A percentile compares a stretch with the other conserved stretches of the same genome.
Conservation (phyloP, 2,797 vertebrate species). For the Scleropages formosus region DNA sequence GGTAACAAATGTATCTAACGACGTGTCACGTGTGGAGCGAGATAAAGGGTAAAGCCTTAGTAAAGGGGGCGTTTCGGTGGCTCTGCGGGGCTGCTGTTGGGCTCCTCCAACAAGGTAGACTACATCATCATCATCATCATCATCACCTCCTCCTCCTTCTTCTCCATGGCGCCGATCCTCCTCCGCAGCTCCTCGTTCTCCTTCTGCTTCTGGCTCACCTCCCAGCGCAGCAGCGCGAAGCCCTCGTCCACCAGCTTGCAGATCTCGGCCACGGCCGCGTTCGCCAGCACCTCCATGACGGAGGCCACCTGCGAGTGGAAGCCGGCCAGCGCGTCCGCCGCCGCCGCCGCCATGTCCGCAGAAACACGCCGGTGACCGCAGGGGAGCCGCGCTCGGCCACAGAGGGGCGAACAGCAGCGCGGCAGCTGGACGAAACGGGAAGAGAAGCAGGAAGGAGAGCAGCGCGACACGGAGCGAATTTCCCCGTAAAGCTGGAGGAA, state of each 20-base stretch:
- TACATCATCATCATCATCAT: conserved; percentile 22
- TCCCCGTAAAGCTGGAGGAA: no score
- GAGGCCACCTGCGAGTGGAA: conserved; percentile 35
- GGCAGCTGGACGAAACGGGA: no score
- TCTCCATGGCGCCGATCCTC: background rate
- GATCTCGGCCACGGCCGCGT: conserved; percentile 36
- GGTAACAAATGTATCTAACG: no score
- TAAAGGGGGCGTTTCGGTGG: background rate
- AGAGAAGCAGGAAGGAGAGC: no score
- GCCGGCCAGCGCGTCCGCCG: conserved; percentile 27
- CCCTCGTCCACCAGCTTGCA: conserved; percentile 37
- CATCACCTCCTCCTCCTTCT: conserved; percentile 20
- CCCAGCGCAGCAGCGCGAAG: conserved; percentile 30
- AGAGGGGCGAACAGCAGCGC: background rate
- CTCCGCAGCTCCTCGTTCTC: conserved; percentile 34
- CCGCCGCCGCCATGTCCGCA: background rate
- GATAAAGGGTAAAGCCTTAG: no score
- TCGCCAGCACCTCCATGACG: conserved; percentile 38
- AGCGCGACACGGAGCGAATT: no score
- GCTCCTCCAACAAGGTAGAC: no score
- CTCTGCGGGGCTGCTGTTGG: no score
- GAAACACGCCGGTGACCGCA: background rate
- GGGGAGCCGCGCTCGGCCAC: background rate
- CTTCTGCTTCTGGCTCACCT: conserved; percentile 31
- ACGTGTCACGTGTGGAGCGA: no score